Base-by-base conservation (phyloP, 2,113 vertebrate genomes). In the Bungarus multicinctus region DNA sequence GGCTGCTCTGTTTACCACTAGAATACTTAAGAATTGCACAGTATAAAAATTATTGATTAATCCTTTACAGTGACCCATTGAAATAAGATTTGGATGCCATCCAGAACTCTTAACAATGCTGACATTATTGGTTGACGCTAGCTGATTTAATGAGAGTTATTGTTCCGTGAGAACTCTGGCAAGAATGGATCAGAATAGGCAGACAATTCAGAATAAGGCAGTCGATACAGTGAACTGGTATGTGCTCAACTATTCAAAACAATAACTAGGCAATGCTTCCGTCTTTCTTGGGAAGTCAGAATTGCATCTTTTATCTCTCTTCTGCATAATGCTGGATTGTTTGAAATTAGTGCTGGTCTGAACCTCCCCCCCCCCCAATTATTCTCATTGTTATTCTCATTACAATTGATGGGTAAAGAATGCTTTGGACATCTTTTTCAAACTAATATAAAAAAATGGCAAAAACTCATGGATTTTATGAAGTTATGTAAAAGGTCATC, bases 21-120 rank as follows among this genome's bases (percentile, higher is more conserved):
- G 94, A 98, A 98, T 98, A 96, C 96, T 98, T 98, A 97, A 98
- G 96, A 97, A 97, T 96, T 94, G 96, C 97, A 97, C 98, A 98
- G 97, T 98, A 98, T 98, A 97, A 98, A 97, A 98, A 98, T 95
- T 98, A 99, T 99, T 97, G 98, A 99, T 98, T 98, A 98, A 97
- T 98, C 98, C 97, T 98, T 98, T 98, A 97, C 98, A 97, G 96
- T 98, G 97, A 98, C 97, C 95, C 98, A 98, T 98, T 97, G 98
- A 98, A 98, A 98, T 97, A 95, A 96, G 97, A 96, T 96, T 95
- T 98, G 98, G 98, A 97, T 94, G 95, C 54, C 34, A 64, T 97
- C 98, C 98, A 98, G 96, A 93, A 93, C 90, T 95, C 96, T 93
- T 93, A 95, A 97, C 97, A 97, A 96, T 97, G 95, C 90, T 95